Evolutionary conservation across 2,888 invertebrate genomes (phyloP).

Genomic region (Ditula angustiorana): DNA sequence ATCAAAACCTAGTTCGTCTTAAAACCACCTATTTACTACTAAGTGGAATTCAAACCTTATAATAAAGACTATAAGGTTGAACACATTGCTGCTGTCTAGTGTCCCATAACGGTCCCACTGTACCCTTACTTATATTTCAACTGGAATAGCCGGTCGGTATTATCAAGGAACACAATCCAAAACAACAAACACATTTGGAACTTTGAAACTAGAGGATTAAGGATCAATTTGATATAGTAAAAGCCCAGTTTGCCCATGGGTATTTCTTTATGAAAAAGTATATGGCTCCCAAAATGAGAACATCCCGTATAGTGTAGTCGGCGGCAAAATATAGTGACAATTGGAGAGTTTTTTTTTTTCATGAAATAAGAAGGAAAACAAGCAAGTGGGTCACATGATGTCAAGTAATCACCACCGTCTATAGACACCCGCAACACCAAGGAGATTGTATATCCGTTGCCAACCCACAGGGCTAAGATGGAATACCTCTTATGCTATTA

Average conservation of each 20-base stretch:
- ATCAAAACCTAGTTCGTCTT: not conserved
- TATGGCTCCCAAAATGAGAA: not conserved
- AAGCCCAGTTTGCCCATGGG: not conserved
- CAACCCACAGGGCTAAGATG: no score
- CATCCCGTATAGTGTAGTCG: no score
- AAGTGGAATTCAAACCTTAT: not conserved
- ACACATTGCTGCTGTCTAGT: not conserved
- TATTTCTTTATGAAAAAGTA: slow-evolving; percentile 3
- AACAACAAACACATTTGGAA: not conserved
- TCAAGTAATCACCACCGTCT: no score
- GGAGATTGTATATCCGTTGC: no score
- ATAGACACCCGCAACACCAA: no score
- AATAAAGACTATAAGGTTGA: not conserved
- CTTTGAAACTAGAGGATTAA: not conserved
- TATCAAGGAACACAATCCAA: not conserved
- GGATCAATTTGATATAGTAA: not conserved
- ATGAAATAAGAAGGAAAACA: no score
- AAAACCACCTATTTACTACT: no score
- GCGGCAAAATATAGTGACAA: no score
- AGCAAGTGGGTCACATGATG: no score
- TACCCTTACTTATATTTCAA: slow-evolving; percentile 5
- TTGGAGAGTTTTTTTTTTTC: no score
- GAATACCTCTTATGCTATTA: no score
- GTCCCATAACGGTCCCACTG: not conserved
- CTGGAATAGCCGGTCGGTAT: not conserved